A percentile compares a stretch with the other conserved stretches of the same genome.
Evolutionary conservation across 2,888 invertebrate species (phyloP).

Genomic region (Hetaerina titia): DNA sequence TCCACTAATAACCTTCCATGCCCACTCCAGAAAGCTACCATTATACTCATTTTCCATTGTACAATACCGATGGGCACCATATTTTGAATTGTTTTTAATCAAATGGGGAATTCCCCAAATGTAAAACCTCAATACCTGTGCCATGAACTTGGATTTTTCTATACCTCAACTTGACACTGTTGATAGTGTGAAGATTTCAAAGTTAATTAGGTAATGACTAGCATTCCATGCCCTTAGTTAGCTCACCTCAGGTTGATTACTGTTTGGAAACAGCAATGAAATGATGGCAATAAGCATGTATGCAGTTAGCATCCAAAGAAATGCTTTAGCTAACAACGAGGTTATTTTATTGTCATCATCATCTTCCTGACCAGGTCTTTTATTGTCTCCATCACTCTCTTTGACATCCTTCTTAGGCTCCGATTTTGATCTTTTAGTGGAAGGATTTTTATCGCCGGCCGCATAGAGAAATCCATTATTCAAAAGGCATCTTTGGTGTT

Average conservation of each 20-base stretch:
- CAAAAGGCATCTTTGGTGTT: background rate
- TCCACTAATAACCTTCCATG: too few species aligned
- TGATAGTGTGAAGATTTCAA: background rate
- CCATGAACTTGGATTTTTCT: too few species aligned
- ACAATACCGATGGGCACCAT: too few species aligned
- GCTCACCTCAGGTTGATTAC: slow-evolving; percentile 85
- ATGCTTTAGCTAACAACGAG: slow-evolving; percentile 86
- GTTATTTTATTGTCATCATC: slow-evolving; percentile 86
- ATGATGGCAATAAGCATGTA: slow-evolving; percentile 87
- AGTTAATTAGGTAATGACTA: background rate
- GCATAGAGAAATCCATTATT: slow-evolving; percentile 6
- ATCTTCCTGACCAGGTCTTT: slow-evolving; percentile 77
- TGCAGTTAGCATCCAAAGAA: slow-evolving; percentile 89
- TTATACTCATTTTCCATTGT: too few species aligned
- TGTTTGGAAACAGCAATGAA: slow-evolving; percentile 85
- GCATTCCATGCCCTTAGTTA: background rate
- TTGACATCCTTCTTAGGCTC: slow-evolving; percentile 59
- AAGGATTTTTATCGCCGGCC: slow-evolving; percentile 1
- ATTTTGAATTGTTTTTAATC: too few species aligned
- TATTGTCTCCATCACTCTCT: slow-evolving; percentile 73
- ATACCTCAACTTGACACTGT: too few species aligned
- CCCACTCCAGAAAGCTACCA: too few species aligned
- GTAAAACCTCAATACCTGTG: too few species aligned
- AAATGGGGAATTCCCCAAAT: too few species aligned
- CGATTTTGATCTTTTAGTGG: background rate